phyloP scores from a whole-genome alignment of 1,140 invertebrate genomes.

The Lepidotrigona ventralis region DNA sequence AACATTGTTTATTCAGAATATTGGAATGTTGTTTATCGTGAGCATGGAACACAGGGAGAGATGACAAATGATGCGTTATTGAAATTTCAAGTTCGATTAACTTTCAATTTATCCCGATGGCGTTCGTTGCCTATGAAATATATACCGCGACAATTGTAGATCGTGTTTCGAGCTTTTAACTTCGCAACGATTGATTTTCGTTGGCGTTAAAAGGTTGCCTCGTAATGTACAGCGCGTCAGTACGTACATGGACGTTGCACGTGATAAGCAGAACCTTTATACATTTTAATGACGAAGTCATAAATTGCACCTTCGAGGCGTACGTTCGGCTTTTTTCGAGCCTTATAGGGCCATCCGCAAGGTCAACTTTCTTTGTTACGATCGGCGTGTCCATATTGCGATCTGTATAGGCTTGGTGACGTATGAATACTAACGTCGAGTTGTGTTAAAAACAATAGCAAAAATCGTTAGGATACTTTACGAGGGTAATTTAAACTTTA shows the following conservation, averaged over 20 bases:
- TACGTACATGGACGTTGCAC: not conserved
- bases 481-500: not conserved
- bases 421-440: conserved; percentile 6
- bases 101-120: not conserved
- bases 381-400: not conserved
- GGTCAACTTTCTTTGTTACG: conserved; percentile 41
- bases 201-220: not conserved
- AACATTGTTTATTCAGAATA: not conserved
- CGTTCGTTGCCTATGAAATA: not conserved
- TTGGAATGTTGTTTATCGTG: too few relatives aligned
- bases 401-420: not conserved
- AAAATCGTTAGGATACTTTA: not conserved
- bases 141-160: not conserved
- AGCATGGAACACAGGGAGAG: not conserved
- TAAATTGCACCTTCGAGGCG: conserved; percentile 22
- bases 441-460: not conserved
- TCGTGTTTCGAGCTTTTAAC: not conserved
- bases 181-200: not conserved
- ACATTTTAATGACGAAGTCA: conserved; percentile 45
- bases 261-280: conserved; percentile 42
- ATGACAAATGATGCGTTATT: conserved; percentile 7
- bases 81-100: conserved; percentile 4
- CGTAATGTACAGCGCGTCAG: not conserved
- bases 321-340: conserved; percentile 30
- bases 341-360: conserved; percentile 43